phyloP scores from a whole-genome alignment of 2,888 invertebrate species.

The Hirtodrosophila confusa region DNA sequence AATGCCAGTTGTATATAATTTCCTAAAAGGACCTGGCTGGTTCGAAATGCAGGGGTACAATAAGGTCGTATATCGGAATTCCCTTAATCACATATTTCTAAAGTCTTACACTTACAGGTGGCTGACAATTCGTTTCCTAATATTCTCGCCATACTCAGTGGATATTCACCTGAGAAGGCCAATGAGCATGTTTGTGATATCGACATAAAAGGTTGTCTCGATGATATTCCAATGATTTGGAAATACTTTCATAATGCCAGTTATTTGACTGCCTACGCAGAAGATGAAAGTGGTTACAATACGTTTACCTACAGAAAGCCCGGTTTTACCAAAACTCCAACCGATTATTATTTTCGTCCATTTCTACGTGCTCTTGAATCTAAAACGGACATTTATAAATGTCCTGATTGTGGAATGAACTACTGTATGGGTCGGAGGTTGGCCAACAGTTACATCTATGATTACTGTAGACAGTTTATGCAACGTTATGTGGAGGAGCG shows the following conservation, averaged over 20 bases:
- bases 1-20: conserved; percentile 88
- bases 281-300: conserved; percentile 86
- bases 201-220: conserved; percentile 85
- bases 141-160: conserved; percentile 91
- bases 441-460: conserved; percentile 87
- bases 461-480: conserved; percentile 88
- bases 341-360: conserved; percentile 91
- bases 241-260: conserved; percentile 87
- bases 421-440: conserved; percentile 86
- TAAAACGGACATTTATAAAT: conserved; percentile 79
- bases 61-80: conserved; percentile 82
- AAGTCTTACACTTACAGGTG: conserved; percentile 84
- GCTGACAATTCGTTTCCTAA: conserved; percentile 95
- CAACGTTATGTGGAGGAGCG: conserved; percentile 86
- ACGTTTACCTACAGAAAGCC: conserved; percentile 88
- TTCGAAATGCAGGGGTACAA: conserved; percentile 89
- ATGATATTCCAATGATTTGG: conserved; percentile 91
- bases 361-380: conserved; percentile 88
- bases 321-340: conserved; percentile 89
- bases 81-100: neutral
- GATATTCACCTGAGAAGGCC: conserved; percentile 85
- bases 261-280: conserved; percentile 91
- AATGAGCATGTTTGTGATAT: conserved; percentile 84
- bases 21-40: conserved; percentile 88
- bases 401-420: conserved; percentile 71